phyloP scores from a whole-genome alignment of 2,113 vertebrate species.

The Lagenorhynchus albirostris region DNA sequence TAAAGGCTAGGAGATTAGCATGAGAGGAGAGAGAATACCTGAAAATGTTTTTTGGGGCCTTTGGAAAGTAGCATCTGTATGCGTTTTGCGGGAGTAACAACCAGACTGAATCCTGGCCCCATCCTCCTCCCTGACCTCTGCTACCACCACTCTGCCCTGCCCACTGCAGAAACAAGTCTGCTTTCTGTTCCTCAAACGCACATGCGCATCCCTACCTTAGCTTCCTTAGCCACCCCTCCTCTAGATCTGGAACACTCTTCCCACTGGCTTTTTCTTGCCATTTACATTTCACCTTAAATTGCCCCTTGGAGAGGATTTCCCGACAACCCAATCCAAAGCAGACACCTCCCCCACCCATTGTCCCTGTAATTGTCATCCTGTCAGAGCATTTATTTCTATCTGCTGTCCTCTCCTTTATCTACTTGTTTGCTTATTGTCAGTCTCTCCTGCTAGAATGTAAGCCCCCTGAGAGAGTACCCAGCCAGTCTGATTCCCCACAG shows the following conservation, averaged over 20 bases:
- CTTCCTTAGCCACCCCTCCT: background rate
- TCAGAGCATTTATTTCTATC: background rate
- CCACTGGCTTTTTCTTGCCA: background rate
- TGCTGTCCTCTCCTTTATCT: background rate
- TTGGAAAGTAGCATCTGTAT: background rate
- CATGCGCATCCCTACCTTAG: rapidly evolving
- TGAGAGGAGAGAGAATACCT: background rate
- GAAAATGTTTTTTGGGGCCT: too few relatives aligned
- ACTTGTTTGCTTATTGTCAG: background rate
- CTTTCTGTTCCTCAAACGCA: background rate
- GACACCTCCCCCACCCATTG: rapidly evolving
- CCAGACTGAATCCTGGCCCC: background rate
- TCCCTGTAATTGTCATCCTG: background rate
- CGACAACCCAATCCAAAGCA: rapidly evolving
- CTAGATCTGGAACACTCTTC: background rate
- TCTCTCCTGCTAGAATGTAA: background rate
- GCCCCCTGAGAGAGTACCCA: background rate
- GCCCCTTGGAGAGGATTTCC: background rate
- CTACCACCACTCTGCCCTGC: background rate
- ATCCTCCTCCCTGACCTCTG: background rate
- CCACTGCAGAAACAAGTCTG: background rate
- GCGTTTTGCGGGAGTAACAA: background rate
- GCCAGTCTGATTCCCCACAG: background rate
- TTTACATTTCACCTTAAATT: background rate
- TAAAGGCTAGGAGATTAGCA: background rate